Evolutionary conservation across 1,140 invertebrate genomes (phyloP), one percentile per base, ranked within the genome.

Genomic region (Choristoneura fumiferana): DNA sequence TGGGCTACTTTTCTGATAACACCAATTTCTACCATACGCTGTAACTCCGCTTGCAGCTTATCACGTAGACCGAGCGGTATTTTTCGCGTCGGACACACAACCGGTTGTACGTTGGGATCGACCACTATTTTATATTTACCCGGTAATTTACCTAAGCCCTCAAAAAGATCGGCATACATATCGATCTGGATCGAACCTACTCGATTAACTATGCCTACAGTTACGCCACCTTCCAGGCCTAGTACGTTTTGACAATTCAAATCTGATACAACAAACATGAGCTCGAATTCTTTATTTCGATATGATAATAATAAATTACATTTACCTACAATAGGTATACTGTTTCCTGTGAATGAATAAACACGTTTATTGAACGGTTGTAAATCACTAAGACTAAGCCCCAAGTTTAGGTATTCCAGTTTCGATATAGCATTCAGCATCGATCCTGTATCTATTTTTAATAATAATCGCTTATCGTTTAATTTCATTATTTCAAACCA

Each of bases 351-450:
- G 13, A 38, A 56, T 1, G 54, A 56, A 37, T 56, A 34, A 6
- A 37, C 54, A 13, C 54, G 13, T 56, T 38, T 56, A 12, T 1
- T 10, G 10, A 33, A 18, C 10, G 54, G 35, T 1, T 38, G 13
- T 1, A 56, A 13, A 9, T 56, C 15, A 5, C 6, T 38, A 2
- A 56, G 9, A 5, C 8, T 35, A 9, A 56, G n/a, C 0, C 54
- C 54, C 10, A 56, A 39, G 1, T 56, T 39, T 14, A 56, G 17
- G 10, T 56, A 56, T n/a, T 39, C 35, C 6, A 8, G 4, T 14
- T 56, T 56, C 1, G 54, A 56, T 1, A 56, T 56, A 1, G 38
- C 37, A 39, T 56, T 56, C 5, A 56, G 12, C 54, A 56, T 56
- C 17, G 54, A 38, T 1, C 54, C 54, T 9, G 54, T 56, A 18